These are phyloP conservation scores for Aulostomus chinensis DNA, from an alignment of 2,797 vertebrate species.

Conservation along the genomic window DNA sequence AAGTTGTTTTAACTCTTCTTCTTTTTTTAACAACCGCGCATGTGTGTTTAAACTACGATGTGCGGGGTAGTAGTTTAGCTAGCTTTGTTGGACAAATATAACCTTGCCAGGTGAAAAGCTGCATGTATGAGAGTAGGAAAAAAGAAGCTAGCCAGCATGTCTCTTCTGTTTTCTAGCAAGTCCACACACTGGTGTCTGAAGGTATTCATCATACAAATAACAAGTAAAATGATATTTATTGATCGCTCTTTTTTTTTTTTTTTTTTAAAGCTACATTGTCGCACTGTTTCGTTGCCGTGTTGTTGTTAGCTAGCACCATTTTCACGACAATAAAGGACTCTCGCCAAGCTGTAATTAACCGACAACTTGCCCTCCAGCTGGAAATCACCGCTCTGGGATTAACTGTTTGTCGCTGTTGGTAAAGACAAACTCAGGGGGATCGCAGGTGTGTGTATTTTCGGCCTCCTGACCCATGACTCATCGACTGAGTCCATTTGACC, in stretches of 20 bases:
- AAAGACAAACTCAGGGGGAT: constrained; percentile 17
- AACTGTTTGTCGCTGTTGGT: constrained; percentile 12
- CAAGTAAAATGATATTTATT: background rate
- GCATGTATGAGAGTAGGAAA: constrained; percentile 77
- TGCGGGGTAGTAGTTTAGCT: constrained; percentile 54
- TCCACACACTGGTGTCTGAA: background rate
- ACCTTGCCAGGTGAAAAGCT: constrained; percentile 80
- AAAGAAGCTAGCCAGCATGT: constrained; percentile 59
- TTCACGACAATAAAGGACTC: constrained; percentile 40
- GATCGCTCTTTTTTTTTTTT: background rate
- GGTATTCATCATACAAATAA: background rate
- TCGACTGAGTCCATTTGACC: constrained; percentile 27
- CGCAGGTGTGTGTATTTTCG: constrained; percentile 62
- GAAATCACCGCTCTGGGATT: no score
- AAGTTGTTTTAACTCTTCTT: constrained; percentile 64
- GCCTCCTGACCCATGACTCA: constrained; percentile 41
- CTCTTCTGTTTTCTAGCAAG: constrained; percentile 52
- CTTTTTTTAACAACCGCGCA: constrained; percentile 23
- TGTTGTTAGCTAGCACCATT: constrained; percentile 45
- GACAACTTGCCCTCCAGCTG: constrained; percentile 17
- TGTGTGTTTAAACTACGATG: background rate
- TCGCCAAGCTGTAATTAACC: constrained; percentile 30
- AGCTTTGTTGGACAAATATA: constrained; percentile 59
- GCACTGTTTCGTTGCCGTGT: constrained; percentile 30
- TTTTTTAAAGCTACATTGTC: no score